Conservation (phyloP, 2,797 vertebrate species). For the Mormyrops boulengeri region DNA sequence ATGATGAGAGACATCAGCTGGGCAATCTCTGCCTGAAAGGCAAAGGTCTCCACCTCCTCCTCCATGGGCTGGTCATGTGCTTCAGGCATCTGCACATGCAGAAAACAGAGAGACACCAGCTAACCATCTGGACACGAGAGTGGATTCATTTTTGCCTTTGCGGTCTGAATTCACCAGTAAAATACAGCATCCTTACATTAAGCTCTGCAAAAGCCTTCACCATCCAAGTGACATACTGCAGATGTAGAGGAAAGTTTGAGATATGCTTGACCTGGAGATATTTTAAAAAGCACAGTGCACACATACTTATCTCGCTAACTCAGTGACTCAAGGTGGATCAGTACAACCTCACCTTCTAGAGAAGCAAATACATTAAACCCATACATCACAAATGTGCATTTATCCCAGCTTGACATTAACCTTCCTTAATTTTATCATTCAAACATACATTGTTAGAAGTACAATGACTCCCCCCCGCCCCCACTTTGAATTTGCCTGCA, state of each 20-base stretch:
- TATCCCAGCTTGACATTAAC: not conserved
- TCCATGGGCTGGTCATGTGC: conserved; percentile 80
- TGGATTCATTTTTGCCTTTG: not conserved
- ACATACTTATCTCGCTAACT: not conserved
- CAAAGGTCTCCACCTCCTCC: conserved; percentile 85
- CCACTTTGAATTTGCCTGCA: not conserved
- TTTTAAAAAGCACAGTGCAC: not conserved
- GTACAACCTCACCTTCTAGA: not conserved
- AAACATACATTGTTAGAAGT: not conserved
- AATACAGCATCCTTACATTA: not conserved
- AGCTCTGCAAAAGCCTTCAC: not conserved
- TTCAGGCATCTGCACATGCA: conserved; percentile 86
- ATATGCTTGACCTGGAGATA: not conserved
- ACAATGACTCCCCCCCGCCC: not conserved
- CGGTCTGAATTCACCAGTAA: not conserved
- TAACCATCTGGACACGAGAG: not conserved
- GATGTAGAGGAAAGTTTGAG: not conserved
- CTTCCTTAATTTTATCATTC: not conserved
- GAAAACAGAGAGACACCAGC: conserved; percentile 47
- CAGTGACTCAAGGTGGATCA: not conserved
- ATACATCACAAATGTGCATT: not conserved
- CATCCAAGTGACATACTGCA: not conserved
- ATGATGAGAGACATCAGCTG: conserved; percentile 90
- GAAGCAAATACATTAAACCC: not conserved
- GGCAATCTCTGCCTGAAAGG: conserved; percentile 89